These are phyloP conservation scores for Platorchestia sp. DNA, from an alignment of 1,140 invertebrate genomes.

Conservation along the genomic window DNA sequence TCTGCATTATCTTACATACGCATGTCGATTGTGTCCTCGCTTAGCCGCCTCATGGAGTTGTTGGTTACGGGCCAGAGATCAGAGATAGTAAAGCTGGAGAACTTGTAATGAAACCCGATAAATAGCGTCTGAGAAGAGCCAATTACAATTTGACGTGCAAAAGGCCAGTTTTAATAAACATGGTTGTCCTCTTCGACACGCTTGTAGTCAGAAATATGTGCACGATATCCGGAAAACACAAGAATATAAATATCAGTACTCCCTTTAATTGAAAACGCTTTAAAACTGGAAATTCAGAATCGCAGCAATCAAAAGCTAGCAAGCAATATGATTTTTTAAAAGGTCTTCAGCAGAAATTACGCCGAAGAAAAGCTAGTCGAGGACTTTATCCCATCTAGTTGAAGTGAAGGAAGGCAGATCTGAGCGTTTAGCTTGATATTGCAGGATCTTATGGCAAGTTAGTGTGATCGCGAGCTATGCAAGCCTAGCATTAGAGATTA, in stretches of 20 bases:
- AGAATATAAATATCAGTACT: background rate
- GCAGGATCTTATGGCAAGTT: constrained; percentile 36
- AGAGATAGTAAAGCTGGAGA: background rate
- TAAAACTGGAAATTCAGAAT: background rate
- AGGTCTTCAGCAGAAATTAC: background rate
- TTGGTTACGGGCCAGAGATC: background rate
- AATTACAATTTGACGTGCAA: background rate
- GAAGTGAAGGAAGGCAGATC: constrained; percentile 5
- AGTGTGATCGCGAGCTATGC: constrained; percentile 50
- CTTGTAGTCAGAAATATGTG: background rate
- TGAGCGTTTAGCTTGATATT: constrained; percentile 50
- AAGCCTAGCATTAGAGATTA: constrained; percentile 36
- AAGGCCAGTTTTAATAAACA: background rate
- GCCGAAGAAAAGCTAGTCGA: constrained; percentile 10
- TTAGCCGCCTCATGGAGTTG: background rate
- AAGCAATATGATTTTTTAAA: background rate
- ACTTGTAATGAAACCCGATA: background rate
- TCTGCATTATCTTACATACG: background rate
- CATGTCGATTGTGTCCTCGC: background rate
- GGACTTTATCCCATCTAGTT: constrained; percentile 33
- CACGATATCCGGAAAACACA: background rate
- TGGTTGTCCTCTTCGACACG: background rate
- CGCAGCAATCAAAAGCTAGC: background rate
- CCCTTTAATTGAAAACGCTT: background rate
- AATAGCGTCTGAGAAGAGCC: background rate